Evolutionary conservation across 2,113 vertebrate genomes (phyloP), one percentile per base, ranked within the genome.

Genomic region (Corythornis cristatus): DNA sequence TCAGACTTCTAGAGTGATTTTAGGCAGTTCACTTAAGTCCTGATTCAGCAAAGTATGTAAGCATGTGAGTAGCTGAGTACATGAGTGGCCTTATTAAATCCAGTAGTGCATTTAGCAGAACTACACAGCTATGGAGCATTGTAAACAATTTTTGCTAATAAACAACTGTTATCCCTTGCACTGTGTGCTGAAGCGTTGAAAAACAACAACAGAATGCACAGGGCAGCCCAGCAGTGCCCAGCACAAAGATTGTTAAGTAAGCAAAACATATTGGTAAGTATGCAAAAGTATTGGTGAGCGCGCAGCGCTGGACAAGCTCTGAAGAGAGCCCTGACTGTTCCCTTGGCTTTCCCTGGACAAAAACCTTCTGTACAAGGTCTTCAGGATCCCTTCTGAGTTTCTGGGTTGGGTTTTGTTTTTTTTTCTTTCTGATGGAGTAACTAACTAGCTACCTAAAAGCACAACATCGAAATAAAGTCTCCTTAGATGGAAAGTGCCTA

Each of bases 11-110:
- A 76, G 60, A 89, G 87, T 60, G 84, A 94, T 77, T 96, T 89
- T 58, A 90, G 64, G 75, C 78, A 80, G 60, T 74, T 94, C 82
- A 56, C 60, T 96, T 92, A 93, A 93, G 89, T 82, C 78, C 92
- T 83, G 92, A 94, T 95, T 91, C 84, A 96, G 84, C 91, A 93
- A 92, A 92, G 58, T 85, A 89, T 87, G 91, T 89, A 91, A 95
- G 92, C 93, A 93, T 61, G 43, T 21, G 57, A 89, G 62, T 66
- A 91, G 62, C 64, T 64, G 82, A 96, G 84, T 71, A 60, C 64
- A 37, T 46, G 89, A 96, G 67, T 76, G 33, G 18, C 75, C 56
- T 64, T 83, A 75, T 82, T 89, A 62, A 92, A 94, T 85, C 72
- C 50, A 48, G 71, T 56, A 43, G 58, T 83, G 43, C 71, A 67